phyloP scores from a whole-genome alignment of 2,888 invertebrate species.

The Nomada hirtipes region DNA sequence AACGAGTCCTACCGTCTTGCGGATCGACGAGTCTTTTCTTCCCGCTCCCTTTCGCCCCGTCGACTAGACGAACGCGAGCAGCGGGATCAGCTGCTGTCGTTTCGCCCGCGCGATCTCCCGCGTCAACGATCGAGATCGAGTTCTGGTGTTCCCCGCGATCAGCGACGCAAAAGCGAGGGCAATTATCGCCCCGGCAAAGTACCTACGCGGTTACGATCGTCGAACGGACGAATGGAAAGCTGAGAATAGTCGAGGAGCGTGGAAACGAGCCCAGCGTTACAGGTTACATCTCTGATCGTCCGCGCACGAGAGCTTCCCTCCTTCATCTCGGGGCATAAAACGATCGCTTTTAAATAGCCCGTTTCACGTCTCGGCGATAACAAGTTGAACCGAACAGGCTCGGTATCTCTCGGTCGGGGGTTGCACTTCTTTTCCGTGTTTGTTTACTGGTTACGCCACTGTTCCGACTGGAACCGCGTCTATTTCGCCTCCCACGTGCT shows the following conservation, averaged over 20 bases:
- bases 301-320: constrained; percentile 16
- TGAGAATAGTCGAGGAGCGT: too few relatives aligned
- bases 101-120: constrained; percentile 46
- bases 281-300: too few relatives aligned
- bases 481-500: constrained; percentile 67
- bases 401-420: constrained; percentile 38
- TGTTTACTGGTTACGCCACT: constrained; percentile 69
- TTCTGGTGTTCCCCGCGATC: too few relatives aligned
- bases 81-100: constrained; percentile 51
- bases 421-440: constrained; percentile 61
- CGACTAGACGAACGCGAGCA: not conserved
- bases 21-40: constrained; percentile 42
- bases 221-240: too few relatives aligned
- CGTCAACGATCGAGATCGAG: constrained; percentile 13
- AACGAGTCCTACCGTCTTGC: constrained; percentile 24
- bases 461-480: constrained; percentile 44
- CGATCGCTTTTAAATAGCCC: constrained; percentile 59
- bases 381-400: constrained; percentile 59
- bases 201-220: too few relatives aligned
- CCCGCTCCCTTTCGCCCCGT: not conserved
- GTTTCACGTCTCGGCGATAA: constrained; percentile 59
- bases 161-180: too few relatives aligned
- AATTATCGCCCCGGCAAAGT: too few relatives aligned
- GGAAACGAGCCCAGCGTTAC: not conserved
- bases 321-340: constrained; percentile 27